Conservation (phyloP, 2,797 vertebrate species). For the Falco biarmicus region DNA sequence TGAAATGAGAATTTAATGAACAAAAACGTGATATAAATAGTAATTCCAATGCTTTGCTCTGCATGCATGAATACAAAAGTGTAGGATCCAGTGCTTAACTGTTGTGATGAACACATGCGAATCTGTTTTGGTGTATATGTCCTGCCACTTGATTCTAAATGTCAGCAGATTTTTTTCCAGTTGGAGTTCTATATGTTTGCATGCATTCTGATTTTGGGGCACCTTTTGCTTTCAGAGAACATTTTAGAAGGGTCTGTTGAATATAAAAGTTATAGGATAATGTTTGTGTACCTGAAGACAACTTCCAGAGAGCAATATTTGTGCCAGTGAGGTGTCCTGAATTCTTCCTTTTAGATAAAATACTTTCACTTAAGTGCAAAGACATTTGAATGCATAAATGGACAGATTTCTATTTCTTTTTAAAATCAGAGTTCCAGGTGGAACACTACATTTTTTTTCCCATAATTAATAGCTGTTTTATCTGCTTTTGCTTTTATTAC, state of each 20-base stretch:
- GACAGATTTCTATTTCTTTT: neutral
- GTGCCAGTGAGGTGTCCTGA: neutral
- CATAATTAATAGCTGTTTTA: neutral
- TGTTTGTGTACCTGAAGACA: neutral
- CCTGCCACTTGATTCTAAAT: neutral
- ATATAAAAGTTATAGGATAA: neutral
- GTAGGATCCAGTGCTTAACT: neutral
- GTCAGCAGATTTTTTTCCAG: fast-evolving
- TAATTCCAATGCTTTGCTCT: neutral
- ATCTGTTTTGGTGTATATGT: too few relatives aligned
- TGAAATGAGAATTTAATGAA: neutral
- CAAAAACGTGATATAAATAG: neutral
- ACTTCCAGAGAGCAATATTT: neutral
- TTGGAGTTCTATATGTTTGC: neutral
- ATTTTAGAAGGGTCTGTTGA: neutral
- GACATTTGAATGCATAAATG: neutral
- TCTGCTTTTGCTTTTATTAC: neutral
- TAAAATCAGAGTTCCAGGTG: constrained; percentile 8
- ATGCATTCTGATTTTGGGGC: neutral
- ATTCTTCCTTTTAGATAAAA: neutral
- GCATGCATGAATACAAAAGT: neutral
- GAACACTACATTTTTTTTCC: neutral
- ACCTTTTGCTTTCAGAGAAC: neutral
- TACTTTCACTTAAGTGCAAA: neutral
- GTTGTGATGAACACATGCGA: neutral